Base-by-base conservation (phyloP, 2,888 invertebrate species). In the Drosophila nr. perissopoda region DNA sequence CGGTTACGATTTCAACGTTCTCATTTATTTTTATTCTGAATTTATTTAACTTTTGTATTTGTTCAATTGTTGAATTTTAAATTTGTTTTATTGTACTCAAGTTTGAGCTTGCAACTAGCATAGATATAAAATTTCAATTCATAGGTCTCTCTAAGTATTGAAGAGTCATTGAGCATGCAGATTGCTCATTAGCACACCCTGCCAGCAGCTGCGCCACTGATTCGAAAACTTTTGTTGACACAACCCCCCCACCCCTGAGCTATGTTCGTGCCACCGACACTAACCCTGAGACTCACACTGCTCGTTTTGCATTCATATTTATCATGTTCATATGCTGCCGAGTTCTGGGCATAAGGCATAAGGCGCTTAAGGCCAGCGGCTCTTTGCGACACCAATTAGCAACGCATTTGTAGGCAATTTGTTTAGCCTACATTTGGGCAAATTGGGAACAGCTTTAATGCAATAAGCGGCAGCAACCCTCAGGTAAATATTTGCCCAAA, bases 321-420 rank as follows among this genome's bases (percentile, higher is more conserved):
- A 78, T 87, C 89, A 89, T 75, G 81, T 82, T 89, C 81, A 89
- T 85, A 81, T 84, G 88, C 73, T 81, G 75, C 67, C 29, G 53
- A 65, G 49, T 49, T 65, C 59, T 46, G 54, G 64, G 57, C 57
- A 11, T 79, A 77, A 85, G 71, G 56, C 57, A 16, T 79, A 83
- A 88, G 71, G 68, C 75, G 84, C 81, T 88, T 85, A 88, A 69
- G 56, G 67, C 68, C 60, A 63, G 56, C 65, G 68, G 52, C 52
- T 64, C 53, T 53, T 52, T 52, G 56, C 52, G 18, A 68, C 58
- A 63, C 77, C 89, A 85, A 85, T 85, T 88, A 88, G 85, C 85
- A 60, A 86, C 89, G 74, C 83, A 81, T 88, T 85, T 83, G 79
- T 10, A 65, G 73, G 62, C 72, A 65, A 73, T 82, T 83, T 81